Conservation (phyloP, 2,797 vertebrate species). For the Esox lucius region DNA sequence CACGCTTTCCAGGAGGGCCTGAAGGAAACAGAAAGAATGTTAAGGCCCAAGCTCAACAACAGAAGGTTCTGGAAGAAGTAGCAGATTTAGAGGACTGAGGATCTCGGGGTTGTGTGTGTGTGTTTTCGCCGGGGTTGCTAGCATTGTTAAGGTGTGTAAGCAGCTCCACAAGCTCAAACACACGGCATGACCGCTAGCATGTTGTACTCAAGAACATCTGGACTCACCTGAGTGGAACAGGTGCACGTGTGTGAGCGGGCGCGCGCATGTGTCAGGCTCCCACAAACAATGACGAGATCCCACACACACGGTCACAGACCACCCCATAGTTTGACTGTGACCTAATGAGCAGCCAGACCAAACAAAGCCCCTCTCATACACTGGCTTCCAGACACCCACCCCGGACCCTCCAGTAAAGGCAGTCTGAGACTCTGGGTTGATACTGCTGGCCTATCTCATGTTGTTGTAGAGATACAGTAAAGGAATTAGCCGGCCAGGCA, state of each 20-base stretch:
- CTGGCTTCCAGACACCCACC: neutral
- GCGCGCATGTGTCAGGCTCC: neutral
- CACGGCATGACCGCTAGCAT: neutral
- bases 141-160: neutral
- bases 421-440: neutral
- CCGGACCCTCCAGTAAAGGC: neutral
- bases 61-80: neutral
- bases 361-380: neutral
- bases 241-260: neutral
- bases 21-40: slow-evolving; percentile 61
- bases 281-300: neutral
- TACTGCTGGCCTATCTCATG: neutral
- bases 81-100: neutral
- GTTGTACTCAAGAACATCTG: slow-evolving; percentile 9
- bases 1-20: slow-evolving; percentile 92
- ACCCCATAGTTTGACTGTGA: neutral
- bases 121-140: neutral
- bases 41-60: slow-evolving; percentile 7
- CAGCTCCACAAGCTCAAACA: slow-evolving; percentile 11
- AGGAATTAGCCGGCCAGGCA: neutral
- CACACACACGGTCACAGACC: neutral
- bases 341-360: neutral
- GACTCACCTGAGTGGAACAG: slow-evolving; percentile 4
- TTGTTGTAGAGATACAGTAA: neutral
- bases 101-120: neutral